A percentile compares a stretch with the other conserved stretches of the same genome.
These are phyloP conservation scores for Odontomachus brunneus DNA, from an alignment of 1,140 invertebrate species.

Conservation along the genomic window DNA sequence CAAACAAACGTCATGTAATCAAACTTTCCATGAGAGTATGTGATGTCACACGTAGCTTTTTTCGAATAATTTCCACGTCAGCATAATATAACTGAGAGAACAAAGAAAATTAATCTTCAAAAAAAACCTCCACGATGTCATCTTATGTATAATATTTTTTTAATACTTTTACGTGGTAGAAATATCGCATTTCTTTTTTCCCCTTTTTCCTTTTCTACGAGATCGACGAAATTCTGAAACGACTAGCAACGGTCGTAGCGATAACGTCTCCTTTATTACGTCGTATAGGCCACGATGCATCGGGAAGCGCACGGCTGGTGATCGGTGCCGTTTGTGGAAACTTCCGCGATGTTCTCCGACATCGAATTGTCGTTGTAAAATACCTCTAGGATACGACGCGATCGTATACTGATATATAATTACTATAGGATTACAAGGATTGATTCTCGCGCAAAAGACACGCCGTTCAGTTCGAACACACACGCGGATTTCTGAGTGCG, in stretches of 20 bases:
- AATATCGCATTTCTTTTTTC: too few species aligned
- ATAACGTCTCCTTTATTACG: background rate
- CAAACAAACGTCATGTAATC: too few species aligned
- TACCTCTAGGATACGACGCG: slow-evolving; percentile 29
- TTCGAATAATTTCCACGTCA: too few species aligned
- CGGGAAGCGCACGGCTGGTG: background rate
- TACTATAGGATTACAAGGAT: slow-evolving; percentile 32
- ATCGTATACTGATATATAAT: slow-evolving; percentile 46
- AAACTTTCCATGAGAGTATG: too few species aligned
- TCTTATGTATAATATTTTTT: too few species aligned
- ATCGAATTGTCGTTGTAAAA: slow-evolving; percentile 28
- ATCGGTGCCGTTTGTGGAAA: slow-evolving; percentile 19
- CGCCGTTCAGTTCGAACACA: background rate
- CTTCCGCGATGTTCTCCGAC: background rate
- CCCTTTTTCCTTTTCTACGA: background rate
- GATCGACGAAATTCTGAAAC: background rate
- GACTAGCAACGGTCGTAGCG: background rate
- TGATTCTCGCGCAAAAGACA: background rate
- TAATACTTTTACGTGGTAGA: too few species aligned
- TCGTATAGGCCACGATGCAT: slow-evolving; percentile 24
- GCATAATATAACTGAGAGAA: too few species aligned
- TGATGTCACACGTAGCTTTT: too few species aligned
- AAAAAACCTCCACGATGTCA: too few species aligned
- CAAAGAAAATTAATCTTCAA: too few species aligned
- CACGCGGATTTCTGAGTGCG: background rate